phyloP scores from a whole-genome alignment of 2,888 invertebrate species.

The Platynereis dumerilii region DNA sequence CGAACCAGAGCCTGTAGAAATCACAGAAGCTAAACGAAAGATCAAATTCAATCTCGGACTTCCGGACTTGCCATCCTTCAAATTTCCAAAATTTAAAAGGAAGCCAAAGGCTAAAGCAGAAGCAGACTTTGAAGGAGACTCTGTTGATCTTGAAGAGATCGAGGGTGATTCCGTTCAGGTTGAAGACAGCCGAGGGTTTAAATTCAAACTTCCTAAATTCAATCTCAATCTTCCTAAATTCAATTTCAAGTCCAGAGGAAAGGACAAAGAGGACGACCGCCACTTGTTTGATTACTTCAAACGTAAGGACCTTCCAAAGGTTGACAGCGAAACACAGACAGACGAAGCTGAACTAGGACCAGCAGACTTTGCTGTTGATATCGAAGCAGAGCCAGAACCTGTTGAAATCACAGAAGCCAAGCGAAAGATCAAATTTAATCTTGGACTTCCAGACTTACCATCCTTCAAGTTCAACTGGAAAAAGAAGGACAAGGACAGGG shows the following conservation, averaged over 20 bases:
- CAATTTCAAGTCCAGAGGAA: no score
- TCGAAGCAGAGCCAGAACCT: background rate
- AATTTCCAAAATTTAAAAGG: no score
- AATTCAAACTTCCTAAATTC: no score
- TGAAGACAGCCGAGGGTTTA: no score
- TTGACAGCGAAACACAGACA: background rate
- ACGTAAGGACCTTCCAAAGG: no score
- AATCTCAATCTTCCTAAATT: no score
- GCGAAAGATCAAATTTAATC: no score
- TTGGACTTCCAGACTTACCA: background rate
- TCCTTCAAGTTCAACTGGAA: background rate
- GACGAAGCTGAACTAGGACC: conserved; percentile 12
- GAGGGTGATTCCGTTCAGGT: background rate
- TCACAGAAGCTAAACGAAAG: background rate
- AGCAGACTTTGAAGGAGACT: background rate
- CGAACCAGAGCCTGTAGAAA: background rate
- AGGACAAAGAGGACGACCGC: no score
- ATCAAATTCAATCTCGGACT: background rate
- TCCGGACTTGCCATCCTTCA: no score
- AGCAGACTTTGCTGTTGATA: conserved; percentile 11
- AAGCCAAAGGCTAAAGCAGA: background rate
- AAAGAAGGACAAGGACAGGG: background rate
- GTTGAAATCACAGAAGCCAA: no score
- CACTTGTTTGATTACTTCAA: no score
- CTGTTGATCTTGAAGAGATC: background rate